Conservation (phyloP, 1,140 invertebrate genomes). For the Centruroides vittatus region DNA sequence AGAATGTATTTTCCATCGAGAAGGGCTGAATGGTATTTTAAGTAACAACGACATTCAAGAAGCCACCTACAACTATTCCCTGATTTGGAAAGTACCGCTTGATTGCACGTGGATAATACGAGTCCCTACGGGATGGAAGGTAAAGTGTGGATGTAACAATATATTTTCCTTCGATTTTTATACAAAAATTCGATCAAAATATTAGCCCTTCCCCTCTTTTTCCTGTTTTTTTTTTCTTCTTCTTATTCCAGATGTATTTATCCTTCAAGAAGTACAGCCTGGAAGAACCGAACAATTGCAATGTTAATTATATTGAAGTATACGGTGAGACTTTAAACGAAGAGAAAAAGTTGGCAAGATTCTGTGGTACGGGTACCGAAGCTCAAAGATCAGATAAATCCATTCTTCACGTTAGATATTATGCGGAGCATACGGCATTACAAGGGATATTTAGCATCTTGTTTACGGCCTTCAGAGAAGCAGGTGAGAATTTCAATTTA, state of each 20-base stretch:
- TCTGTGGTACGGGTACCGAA: conserved; percentile 61
- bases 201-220: no score
- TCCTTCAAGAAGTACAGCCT: conserved; percentile 50
- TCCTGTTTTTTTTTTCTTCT: no score
- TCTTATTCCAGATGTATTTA: conserved; percentile 44
- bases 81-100: conserved; percentile 40
- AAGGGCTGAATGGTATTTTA: no score
- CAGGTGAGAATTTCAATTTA: conserved; percentile 4
- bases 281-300: conserved; percentile 62
- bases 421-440: conserved; percentile 43
- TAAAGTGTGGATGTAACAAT: conserved; percentile 25
- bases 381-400: conserved; percentile 32
- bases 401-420: conserved; percentile 51
- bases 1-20: no score
- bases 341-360: conserved; percentile 18
- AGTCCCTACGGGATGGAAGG: conserved; percentile 49
- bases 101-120: conserved; percentile 69
- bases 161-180: neutral
- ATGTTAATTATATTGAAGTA: conserved; percentile 68
- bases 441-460: conserved; percentile 51
- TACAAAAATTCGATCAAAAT: no score
- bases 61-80: conserved; percentile 31
- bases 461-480: conserved; percentile 54
- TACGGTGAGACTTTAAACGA: conserved; percentile 46
- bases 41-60: no score